Evolutionary conservation across 2,888 invertebrate species (phyloP).

Genomic region (Tetragonisca angustula): DNA sequence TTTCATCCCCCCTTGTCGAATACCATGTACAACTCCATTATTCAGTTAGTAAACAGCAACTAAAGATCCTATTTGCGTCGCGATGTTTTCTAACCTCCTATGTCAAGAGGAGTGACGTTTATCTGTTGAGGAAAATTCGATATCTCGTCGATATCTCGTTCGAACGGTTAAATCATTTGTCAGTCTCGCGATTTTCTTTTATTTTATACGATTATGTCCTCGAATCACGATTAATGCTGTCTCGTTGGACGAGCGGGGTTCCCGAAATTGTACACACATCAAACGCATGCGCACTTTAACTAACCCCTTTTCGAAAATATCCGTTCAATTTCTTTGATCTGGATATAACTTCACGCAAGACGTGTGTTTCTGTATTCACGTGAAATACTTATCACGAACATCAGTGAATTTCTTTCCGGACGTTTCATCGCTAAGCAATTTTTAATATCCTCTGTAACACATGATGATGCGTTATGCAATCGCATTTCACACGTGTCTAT

Average conservation of each 20-base stretch:
- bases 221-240: neutral
- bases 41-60: neutral
- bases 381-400: neutral
- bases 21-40: neutral
- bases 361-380: neutral
- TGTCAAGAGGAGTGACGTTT: neutral
- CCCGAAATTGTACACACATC: conserved; percentile 4
- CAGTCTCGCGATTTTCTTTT: neutral
- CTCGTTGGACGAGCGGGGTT: neutral
- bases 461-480: neutral
- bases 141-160: neutral
- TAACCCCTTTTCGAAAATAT: conserved; percentile 35
- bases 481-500: conserved; percentile 40
- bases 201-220: neutral
- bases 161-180: neutral
- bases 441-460: neutral
- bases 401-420: neutral
- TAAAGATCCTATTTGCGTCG: too few species aligned
- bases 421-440: neutral
- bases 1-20: conserved; percentile 7
- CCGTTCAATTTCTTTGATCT: neutral
- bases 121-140: neutral
- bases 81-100: conserved; percentile 43
- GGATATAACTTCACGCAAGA: neutral
- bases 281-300: conserved; percentile 28